Evolutionary conservation across 2,113 vertebrate species (phyloP).

Genomic region (Phylloscopus trochiloides): DNA sequence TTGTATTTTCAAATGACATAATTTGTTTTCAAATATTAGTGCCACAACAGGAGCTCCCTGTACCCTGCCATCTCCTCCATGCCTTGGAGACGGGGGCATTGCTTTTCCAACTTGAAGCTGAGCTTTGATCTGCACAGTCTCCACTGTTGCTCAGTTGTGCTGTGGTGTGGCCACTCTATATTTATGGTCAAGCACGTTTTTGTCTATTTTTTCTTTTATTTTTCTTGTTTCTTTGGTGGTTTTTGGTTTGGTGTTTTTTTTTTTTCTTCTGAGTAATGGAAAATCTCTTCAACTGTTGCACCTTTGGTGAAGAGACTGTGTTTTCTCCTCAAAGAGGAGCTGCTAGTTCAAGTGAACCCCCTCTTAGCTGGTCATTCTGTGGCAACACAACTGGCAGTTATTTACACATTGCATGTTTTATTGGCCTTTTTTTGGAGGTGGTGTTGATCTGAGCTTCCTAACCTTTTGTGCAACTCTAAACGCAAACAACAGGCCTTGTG

Average conservation of each 20-base stretch:
- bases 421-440: background rate
- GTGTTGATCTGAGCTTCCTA: background rate
- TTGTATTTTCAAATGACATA: background rate
- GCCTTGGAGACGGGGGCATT: background rate
- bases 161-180: background rate
- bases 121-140: background rate
- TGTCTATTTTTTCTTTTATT: background rate
- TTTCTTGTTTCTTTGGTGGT: background rate
- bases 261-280: background rate
- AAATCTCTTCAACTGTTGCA: background rate
- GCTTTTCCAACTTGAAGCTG: background rate
- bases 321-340: background rate
- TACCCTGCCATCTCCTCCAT: background rate
- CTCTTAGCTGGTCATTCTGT: background rate
- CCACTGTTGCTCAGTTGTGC: background rate
- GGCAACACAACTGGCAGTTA: background rate
- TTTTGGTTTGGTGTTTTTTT: background rate
- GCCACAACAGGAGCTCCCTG: background rate
- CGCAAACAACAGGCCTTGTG: background rate
- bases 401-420: background rate
- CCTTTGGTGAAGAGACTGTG: background rate
- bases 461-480: background rate
- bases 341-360: background rate
- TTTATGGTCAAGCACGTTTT: background rate
- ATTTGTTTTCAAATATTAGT: background rate